Conservation (phyloP, 2,113 vertebrate genomes). For the Aptenodytes patagonicus region DNA sequence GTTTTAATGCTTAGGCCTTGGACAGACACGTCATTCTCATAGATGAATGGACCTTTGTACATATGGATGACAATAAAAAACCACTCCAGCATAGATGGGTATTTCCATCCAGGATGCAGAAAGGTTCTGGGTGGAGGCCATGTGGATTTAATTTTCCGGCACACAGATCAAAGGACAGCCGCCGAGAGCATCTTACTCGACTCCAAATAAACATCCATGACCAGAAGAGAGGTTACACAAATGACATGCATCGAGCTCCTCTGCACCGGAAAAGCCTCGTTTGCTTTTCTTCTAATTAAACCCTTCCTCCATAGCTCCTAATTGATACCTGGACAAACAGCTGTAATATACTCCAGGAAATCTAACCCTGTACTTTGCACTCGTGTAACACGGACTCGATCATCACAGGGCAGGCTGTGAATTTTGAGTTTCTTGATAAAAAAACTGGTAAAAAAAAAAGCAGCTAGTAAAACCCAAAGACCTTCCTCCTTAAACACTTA, state of each 20-base stretch:
- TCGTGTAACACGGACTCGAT: neutral
- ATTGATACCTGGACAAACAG: conserved; percentile 18
- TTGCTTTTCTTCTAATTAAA: conserved; percentile 35
- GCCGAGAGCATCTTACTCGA: neutral
- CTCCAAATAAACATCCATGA: conserved; percentile 22
- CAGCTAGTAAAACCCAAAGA: neutral
- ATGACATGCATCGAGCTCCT: neutral
- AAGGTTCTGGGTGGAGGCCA: conserved; percentile 1
- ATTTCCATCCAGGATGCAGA: neutral
- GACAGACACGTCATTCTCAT: neutral
- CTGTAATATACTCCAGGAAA: neutral
- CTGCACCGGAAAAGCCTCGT: neutral
- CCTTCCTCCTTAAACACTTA: neutral
- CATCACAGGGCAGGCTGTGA: neutral
- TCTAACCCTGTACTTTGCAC: neutral
- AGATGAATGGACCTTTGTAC: neutral
- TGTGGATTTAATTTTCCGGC: conserved; percentile 12
- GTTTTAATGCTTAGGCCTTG: neutral
- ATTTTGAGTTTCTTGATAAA: neutral
- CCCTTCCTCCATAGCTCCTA: neutral
- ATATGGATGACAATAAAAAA: neutral
- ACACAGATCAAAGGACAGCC: conserved; percentile 21
- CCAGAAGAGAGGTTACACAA: conserved; percentile 26
- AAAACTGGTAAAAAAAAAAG: neutral
- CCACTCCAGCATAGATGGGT: neutral